Conservation (phyloP, 2,797 vertebrate species). For the Semotilus atromaculatus region DNA sequence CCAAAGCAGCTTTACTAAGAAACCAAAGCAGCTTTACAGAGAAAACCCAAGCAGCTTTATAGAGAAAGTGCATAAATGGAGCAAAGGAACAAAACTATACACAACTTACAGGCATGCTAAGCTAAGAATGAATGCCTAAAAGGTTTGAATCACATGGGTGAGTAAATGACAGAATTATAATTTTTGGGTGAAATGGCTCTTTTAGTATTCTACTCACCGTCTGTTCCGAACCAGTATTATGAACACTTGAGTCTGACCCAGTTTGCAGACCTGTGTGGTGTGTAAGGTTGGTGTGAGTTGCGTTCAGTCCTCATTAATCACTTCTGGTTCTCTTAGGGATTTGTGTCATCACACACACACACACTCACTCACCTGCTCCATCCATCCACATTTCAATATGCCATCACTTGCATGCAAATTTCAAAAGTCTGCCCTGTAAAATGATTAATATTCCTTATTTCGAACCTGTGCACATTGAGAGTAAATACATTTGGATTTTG, state of each 20-base stretch:
- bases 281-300: slow-evolving; percentile 63
- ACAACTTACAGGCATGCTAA: neutral
- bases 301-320: slow-evolving; percentile 71
- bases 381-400: slow-evolving; percentile 73
- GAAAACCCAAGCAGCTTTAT: slow-evolving; percentile 13
- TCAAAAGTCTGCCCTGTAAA: slow-evolving; percentile 67
- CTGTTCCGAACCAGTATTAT: slow-evolving; percentile 64
- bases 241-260: slow-evolving; percentile 76
- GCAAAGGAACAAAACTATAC: neutral
- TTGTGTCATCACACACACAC: slow-evolving; percentile 76
- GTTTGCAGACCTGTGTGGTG: slow-evolving; percentile 69
- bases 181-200: neutral
- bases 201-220: neutral
- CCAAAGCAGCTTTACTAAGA: neutral
- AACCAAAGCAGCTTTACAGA: slow-evolving; percentile 9
- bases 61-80: neutral
- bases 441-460: slow-evolving; percentile 69
- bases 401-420: slow-evolving; percentile 68
- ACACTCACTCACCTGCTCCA: slow-evolving; percentile 70
- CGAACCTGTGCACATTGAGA: slow-evolving; percentile 58
- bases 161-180: neutral
- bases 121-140: neutral
- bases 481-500: slow-evolving; percentile 60
- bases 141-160: neutral
- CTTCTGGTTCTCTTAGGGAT: slow-evolving; percentile 67